Conservation (phyloP, 2,888 invertebrate species). For the Acleris sparsana region DNA sequence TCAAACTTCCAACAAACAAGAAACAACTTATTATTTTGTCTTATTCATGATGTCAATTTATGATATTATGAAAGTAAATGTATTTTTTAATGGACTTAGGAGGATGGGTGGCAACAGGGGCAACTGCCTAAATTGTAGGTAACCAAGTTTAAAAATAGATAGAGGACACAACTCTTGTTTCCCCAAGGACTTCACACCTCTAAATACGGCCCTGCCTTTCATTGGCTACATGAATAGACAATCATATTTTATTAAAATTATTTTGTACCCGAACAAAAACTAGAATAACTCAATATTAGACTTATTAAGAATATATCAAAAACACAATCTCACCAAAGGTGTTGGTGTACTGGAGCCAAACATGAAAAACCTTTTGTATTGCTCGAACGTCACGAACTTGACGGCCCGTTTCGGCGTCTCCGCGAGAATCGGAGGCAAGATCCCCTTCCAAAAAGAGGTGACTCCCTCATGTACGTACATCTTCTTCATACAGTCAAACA, state of each 20-base stretch:
- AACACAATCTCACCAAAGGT: constrained; percentile 85
- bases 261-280: too few species aligned
- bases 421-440: constrained; percentile 95
- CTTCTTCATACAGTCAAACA: constrained; percentile 93
- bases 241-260: too few species aligned
- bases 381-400: constrained; percentile 97
- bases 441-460: constrained; percentile 95
- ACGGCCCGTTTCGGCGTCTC: constrained; percentile 98
- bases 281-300: too few species aligned
- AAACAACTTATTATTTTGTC: neutral
- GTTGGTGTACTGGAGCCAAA: constrained; percentile 90
- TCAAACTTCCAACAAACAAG: neutral
- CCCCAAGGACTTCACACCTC: too few species aligned
- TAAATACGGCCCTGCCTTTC: too few species aligned
- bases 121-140: too few species aligned
- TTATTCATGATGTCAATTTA: too few species aligned
- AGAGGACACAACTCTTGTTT: too few species aligned
- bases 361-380: constrained; percentile 93
- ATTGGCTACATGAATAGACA: too few species aligned
- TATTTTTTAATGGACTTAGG: too few species aligned
- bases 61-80: neutral
- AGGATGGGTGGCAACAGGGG: too few species aligned
- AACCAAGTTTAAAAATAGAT: too few species aligned
- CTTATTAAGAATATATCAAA: constrained; percentile 8
- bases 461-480: constrained; percentile 94